Conservation (phyloP, 2,113 vertebrate species). For the Phoxinus phoxinus region DNA sequence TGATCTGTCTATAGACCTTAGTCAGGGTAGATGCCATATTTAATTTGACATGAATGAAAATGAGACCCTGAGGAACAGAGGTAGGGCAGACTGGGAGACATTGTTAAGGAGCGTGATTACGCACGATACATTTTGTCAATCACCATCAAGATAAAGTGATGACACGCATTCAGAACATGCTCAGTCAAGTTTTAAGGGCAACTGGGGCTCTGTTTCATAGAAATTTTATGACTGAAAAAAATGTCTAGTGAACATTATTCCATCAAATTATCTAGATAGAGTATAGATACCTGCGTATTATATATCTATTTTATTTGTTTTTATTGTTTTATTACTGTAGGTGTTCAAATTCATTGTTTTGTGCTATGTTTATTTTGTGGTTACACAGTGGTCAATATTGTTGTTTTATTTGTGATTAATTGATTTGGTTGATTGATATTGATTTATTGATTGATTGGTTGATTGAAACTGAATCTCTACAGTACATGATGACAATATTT, state of each 20-base stretch:
- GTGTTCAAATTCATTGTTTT: too few species aligned
- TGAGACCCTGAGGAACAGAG: neutral
- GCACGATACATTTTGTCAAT: neutral
- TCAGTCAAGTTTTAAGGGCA: neutral
- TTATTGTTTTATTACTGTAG: too few species aligned
- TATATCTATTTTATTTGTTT: too few species aligned
- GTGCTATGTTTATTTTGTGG: too few species aligned
- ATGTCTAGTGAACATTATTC: neutral
- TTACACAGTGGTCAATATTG: too few species aligned
- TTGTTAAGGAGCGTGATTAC: neutral
- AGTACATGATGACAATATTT: neutral
- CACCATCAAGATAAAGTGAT: neutral
- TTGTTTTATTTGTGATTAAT: too few species aligned
- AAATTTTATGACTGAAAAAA: neutral
- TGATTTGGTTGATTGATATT: too few species aligned
- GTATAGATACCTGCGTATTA: too few species aligned
- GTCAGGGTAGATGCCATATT: neutral
- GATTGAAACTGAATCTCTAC: neutral
- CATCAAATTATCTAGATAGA: too few species aligned
- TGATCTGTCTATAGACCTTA: constrained; percentile 12
- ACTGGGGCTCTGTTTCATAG: neutral
- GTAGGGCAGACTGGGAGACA: neutral
- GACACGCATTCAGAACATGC: neutral
- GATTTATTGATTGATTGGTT: too few species aligned
- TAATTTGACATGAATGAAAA: constrained; percentile 9